Conservation (phyloP, 2,888 invertebrate species). For the Pherbina coryleti region DNA sequence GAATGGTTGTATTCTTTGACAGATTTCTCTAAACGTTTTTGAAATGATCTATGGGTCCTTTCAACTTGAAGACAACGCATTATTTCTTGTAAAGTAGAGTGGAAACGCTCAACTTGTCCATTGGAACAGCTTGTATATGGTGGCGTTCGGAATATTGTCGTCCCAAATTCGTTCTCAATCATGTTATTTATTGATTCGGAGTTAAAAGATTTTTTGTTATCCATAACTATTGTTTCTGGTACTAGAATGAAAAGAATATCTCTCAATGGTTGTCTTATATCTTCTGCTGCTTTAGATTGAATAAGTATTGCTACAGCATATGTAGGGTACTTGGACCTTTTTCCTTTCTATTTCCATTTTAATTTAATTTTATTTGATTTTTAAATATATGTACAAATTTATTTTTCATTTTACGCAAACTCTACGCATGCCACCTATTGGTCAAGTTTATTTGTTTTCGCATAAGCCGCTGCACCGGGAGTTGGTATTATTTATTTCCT, state of each 20-base stretch:
- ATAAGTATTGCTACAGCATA: slow-evolving; percentile 15
- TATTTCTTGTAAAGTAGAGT: slow-evolving; percentile 43
- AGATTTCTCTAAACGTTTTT: slow-evolving; percentile 3
- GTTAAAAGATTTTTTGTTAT: slow-evolving; percentile 44
- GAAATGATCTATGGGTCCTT: slow-evolving; percentile 13
- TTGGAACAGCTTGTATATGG: slow-evolving; percentile 40
- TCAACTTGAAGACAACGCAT: slow-evolving; percentile 42
- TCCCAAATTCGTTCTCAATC: slow-evolving; percentile 36
- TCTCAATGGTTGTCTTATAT: slow-evolving; percentile 37
- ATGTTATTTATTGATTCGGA: slow-evolving; percentile 36
- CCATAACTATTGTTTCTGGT: slow-evolving; percentile 39
- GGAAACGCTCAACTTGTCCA: slow-evolving; percentile 41
- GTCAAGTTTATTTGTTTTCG: too few species aligned
- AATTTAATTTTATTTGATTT: too few species aligned
- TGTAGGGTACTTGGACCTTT: too few species aligned
- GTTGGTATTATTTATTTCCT: too few species aligned
- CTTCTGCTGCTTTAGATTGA: slow-evolving; percentile 39
- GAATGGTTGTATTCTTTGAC: slow-evolving; percentile 18
- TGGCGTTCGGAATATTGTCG: slow-evolving; percentile 35
- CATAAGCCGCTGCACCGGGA: too few species aligned
- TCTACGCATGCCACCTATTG: too few species aligned
- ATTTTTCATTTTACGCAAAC: too few species aligned
- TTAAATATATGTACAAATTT: too few species aligned
- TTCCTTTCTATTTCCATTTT: too few species aligned
- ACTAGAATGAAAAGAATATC: slow-evolving; percentile 42